Conservation (phyloP, 2,113 vertebrate genomes). For the Percina caprodes region DNA sequence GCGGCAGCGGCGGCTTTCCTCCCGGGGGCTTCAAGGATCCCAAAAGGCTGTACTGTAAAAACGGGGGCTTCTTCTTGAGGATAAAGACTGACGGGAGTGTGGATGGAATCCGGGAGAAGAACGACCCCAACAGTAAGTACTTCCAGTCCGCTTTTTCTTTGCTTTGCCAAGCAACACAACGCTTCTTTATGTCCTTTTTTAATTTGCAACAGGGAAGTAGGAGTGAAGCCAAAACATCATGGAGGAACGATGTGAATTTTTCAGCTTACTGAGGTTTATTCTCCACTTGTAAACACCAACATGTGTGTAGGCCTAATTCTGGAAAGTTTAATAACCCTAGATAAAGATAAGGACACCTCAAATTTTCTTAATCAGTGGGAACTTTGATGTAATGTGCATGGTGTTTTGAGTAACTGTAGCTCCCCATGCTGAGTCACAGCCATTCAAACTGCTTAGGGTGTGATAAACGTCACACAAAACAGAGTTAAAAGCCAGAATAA, state of each 20-base stretch:
- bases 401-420: conserved; percentile 47
- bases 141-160: conserved; percentile 32
- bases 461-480: conserved; percentile 37
- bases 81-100: conserved; percentile 92
- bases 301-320: conserved; percentile 35
- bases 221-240: conserved; percentile 22
- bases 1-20: conserved; percentile 85
- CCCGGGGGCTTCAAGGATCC: conserved; percentile 94
- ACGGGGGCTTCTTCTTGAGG: conserved; percentile 95
- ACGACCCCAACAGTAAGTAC: conserved; percentile 93
- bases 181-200: conserved; percentile 65
- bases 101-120: conserved; percentile 95
- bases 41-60: conserved; percentile 96
- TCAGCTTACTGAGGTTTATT: conserved; percentile 49
- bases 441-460: conserved; percentile 30
- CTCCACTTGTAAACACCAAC: conserved; percentile 34
- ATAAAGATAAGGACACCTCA: conserved; percentile 3
- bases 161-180: conserved; percentile 58
- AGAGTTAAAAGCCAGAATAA: conserved; percentile 26
- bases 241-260: conserved; percentile 67
- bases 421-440: conserved; percentile 64
- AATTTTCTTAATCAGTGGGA: conserved; percentile 34
- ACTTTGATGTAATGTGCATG: conserved; percentile 39
- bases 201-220: conserved; percentile 55
- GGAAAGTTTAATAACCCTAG: conserved; percentile 55